Evolutionary conservation across 1,140 invertebrate genomes (phyloP), one percentile per base, ranked within the genome.

Genomic region (Drosophila arizonae): DNA sequence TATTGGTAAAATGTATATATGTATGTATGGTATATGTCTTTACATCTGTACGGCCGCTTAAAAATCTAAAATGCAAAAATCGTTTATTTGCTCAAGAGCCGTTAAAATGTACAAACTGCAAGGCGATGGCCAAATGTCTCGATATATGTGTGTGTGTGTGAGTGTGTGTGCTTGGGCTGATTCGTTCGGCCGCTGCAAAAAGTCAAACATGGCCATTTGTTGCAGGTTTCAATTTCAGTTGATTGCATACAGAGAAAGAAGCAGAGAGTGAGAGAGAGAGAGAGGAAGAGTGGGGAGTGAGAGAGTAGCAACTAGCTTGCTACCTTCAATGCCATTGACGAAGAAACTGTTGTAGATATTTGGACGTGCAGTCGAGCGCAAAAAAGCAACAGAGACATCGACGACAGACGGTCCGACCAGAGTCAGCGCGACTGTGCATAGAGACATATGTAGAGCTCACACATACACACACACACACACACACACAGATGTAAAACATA

Each of bases 161-260:
- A n/a, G 43, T 24, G n/a, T 9, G 66, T 17, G 45, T 6, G 36
- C 8, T 17, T 10, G 28, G 45, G 45, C 21, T 52, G 55, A 63
- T 66, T 67, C 71, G 63, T 67, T 81, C 62, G 81, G 75, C 84
- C 82, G 68, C 57, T 76, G 76, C 63, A 79, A 77, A 75, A 88
- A 86, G 76, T 79, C 79, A 88, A 88, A 86, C 76, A 79, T 88
- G 60, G 69, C 82, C 79, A 86, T 86, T 86, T 86, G 76, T 77
- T 86, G 82, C 82, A 86, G 82, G 84, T 88, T 73, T 88, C 72
- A 88, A 86, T 86, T 86, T 86, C 82, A 79, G 79, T 82, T 84
- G 72, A 88, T 88, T 88, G 84, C 82, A 84, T 78, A 46, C 15
- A 62, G 15, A 28, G 61, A 62, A 13, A 50, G 48, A 24, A 21